phyloP scores from a whole-genome alignment of 2,113 vertebrate genomes.

The Calyptomena viridis region DNA sequence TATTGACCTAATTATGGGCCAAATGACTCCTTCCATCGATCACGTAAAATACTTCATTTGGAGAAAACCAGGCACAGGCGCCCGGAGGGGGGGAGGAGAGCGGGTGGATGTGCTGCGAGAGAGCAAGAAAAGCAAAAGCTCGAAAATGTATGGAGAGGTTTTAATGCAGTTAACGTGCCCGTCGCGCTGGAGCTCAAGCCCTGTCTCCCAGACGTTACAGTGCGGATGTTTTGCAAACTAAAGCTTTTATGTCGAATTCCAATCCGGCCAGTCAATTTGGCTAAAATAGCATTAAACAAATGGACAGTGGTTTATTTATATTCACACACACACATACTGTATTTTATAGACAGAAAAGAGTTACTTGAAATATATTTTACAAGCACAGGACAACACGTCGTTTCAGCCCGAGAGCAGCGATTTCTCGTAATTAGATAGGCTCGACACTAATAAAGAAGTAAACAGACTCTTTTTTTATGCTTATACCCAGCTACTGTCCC shows the following conservation, averaged over 20 bases:
- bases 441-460: conserved; percentile 46
- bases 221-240: conserved; percentile 63
- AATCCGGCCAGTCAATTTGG: conserved; percentile 64
- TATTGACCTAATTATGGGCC: conserved; percentile 72
- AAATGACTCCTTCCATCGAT: conserved; percentile 69
- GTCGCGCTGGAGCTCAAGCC: conserved; percentile 35
- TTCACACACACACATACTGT: not conserved
- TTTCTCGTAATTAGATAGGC: conserved; percentile 42
- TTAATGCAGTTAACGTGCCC: conserved; percentile 50
- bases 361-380: conserved; percentile 46
- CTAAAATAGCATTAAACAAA: conserved; percentile 65
- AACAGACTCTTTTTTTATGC: not conserved
- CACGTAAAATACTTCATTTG: conserved; percentile 67
- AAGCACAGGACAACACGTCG: conserved; percentile 42
- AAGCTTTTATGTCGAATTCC: conserved; percentile 61
- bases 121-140: conserved; percentile 6
- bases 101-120: conserved; percentile 38
- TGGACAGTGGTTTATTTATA: conserved; percentile 56
- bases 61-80: conserved; percentile 52
- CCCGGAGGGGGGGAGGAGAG: conserved; percentile 43
- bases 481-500: not conserved
- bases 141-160: not conserved
- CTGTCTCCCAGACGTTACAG: conserved; percentile 44
- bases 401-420: conserved; percentile 26
- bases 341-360: conserved; percentile 33